These are phyloP conservation scores for Cylloceria caligata DNA, from an alignment of 2,888 invertebrate species.

Conservation along the genomic window DNA sequence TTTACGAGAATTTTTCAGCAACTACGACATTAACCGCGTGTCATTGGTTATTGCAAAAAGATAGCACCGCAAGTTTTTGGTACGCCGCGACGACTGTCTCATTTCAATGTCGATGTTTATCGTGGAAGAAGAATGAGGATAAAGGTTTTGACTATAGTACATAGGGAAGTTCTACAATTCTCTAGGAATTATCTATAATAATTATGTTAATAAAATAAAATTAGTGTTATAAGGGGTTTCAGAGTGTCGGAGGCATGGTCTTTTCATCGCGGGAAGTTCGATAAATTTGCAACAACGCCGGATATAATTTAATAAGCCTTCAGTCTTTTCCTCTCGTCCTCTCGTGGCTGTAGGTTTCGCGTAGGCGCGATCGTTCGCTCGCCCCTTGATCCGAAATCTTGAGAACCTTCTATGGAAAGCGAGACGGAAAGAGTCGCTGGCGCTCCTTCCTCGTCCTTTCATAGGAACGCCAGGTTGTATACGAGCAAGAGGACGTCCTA, in stretches of 20 bases:
- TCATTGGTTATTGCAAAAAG: constrained; percentile 28
- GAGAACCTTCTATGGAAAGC: constrained; percentile 28
- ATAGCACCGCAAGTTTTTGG: constrained; percentile 3
- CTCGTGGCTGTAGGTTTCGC: constrained; percentile 46
- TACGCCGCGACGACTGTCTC: background rate
- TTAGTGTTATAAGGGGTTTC: background rate
- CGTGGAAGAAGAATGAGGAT: background rate
- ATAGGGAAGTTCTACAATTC: background rate
- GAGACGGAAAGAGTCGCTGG: constrained; percentile 13
- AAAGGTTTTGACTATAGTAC: background rate
- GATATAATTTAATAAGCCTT: constrained; percentile 49
- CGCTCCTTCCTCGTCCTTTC: constrained; percentile 7
- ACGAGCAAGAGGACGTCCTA: constrained; percentile 7
- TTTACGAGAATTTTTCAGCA: constrained; percentile 55
- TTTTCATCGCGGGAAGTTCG: constrained; percentile 1
- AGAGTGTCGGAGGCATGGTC: background rate
- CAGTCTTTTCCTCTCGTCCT: constrained; percentile 5
- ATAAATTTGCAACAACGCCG: constrained; percentile 36
- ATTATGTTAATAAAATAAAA: background rate
- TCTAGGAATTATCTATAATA: background rate
- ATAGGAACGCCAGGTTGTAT: constrained; percentile 5
- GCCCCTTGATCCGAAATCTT: constrained; percentile 52
- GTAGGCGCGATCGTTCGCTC: constrained; percentile 53
- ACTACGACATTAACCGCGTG: constrained; percentile 22
- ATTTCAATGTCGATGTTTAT: background rate